Evolutionary conservation across 1,140 invertebrate species (phyloP).

Genomic region (Camponotus vicinus): DNA sequence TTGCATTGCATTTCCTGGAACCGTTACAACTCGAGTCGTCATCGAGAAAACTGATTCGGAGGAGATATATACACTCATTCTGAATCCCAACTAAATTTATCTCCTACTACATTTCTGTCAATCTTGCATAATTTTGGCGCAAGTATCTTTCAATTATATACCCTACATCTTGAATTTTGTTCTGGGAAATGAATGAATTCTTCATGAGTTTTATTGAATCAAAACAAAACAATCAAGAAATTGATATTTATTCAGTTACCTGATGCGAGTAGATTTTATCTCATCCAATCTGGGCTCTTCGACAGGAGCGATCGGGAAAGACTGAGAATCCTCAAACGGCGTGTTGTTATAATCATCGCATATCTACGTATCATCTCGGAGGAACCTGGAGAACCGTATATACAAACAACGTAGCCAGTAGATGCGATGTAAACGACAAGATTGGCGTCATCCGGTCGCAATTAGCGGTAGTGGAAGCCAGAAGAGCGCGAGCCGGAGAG

Average conservation of each 20-base stretch:
- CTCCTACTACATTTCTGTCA: neutral
- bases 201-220: too few species aligned
- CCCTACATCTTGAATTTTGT: neutral
- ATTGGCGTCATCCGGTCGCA: slow-evolving; percentile 43
- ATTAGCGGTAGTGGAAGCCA: slow-evolving; percentile 27
- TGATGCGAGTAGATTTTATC: too few species aligned
- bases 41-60: neutral
- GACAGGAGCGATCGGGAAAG: neutral
- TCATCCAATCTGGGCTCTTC: too few species aligned
- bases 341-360: neutral
- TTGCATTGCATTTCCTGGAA: slow-evolving; percentile 8
- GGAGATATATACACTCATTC: neutral
- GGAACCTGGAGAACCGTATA: neutral
- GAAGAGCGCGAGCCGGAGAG: slow-evolving; percentile 45
- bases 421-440: slow-evolving; percentile 44
- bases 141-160: neutral
- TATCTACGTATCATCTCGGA: neutral
- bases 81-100: neutral
- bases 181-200: neutral
- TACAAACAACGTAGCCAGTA: neutral
- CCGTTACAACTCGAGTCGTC: neutral
- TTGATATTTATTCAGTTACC: neutral
- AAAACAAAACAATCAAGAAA: neutral
- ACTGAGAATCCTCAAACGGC: neutral
- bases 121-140: neutral